Base-by-base conservation (phyloP, 1,140 invertebrate species). In the Aphelenchoides fujianensis region DNA sequence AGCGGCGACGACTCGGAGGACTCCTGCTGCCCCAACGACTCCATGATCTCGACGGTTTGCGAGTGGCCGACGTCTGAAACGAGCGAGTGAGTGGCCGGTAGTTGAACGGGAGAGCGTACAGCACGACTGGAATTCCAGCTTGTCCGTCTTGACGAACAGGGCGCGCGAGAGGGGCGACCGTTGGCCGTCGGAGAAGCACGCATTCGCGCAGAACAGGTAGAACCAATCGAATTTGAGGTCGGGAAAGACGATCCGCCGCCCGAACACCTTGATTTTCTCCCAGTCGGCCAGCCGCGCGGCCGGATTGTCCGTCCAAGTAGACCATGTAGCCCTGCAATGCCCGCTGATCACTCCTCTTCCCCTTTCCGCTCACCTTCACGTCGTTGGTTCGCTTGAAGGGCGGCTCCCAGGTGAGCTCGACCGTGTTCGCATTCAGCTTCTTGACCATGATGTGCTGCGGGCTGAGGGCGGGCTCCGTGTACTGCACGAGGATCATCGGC, bases 161-260 rank as follows among this genome's bases (percentile, higher is more conserved):
- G 82, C 81, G 19, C 82, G 35, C 5, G 82, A 83, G 3, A 83
- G 61, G 0, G 82, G 82, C 0, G 81, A 83, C 37, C 82, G 55
- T 53, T 83, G 83, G n/a, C 82, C 82, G 68, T 84, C 80, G 7
- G 73, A 81, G 62, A 83, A 83, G 30, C 77, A 79, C 2, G 82
- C 82, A 32, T 81, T 83, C 0, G 83, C 79, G 61, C 74, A 77
- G 68, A 79, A 79, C 75, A 83, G 70, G 41, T 81, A 83, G 68
- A 83, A 83, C 82, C 82, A 83, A 68, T 83, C 82, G 64, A 77
- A 83, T 54, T 84, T 83, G n/a, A 83, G 72, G 28, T 84, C 82
- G 1, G 82, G 79, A 54, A 83, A 83, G 3, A 82, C 77, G 1
- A 83, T 78, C 57, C 75, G 68, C 35, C 79, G 57, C 3, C 82